Conservation (phyloP, 1,140 invertebrate genomes). For the Sycophaga agraensis region DNA sequence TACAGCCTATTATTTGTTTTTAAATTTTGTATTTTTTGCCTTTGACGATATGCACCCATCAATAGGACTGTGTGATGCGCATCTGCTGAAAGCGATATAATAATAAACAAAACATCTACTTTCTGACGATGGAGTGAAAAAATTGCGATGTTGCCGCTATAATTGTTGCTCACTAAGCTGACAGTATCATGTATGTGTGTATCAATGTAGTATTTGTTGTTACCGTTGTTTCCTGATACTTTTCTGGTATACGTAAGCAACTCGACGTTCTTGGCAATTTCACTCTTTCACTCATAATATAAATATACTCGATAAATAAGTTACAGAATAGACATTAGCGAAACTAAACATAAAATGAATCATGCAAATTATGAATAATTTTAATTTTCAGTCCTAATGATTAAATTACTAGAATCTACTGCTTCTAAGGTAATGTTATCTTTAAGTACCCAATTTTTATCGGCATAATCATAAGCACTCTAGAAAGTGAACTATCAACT, state of each 20-base stretch:
- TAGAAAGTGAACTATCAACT: too few species aligned
- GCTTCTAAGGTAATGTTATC: too few species aligned
- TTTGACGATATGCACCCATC: not conserved
- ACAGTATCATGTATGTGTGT: conserved; percentile 53
- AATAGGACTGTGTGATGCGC: not conserved
- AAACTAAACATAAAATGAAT: not conserved
- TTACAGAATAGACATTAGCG: not conserved
- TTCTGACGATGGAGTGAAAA: not conserved
- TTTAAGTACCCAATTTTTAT: too few species aligned
- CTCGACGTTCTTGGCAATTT: not conserved
- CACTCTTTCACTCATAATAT: too few species aligned
- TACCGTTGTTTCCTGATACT: conserved; percentile 56
- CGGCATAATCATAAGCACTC: too few species aligned
- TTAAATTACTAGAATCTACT: too few species aligned
- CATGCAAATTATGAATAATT: conserved; percentile 5
- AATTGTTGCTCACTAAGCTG: conserved; percentile 44
- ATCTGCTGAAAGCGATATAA: not conserved
- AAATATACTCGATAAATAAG: not conserved
- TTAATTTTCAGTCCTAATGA: too few species aligned
- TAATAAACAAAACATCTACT: not conserved
- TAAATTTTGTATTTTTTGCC: not conserved
- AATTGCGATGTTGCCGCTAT: conserved; percentile 39
- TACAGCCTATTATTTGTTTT: too few species aligned
- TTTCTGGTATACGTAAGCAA: conserved; percentile 7
- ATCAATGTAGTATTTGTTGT: conserved; percentile 28